Evolutionary conservation across 1,140 invertebrate genomes (phyloP), one percentile per base, ranked within the genome.

Genomic region (Dinothrombium tinctorium): DNA sequence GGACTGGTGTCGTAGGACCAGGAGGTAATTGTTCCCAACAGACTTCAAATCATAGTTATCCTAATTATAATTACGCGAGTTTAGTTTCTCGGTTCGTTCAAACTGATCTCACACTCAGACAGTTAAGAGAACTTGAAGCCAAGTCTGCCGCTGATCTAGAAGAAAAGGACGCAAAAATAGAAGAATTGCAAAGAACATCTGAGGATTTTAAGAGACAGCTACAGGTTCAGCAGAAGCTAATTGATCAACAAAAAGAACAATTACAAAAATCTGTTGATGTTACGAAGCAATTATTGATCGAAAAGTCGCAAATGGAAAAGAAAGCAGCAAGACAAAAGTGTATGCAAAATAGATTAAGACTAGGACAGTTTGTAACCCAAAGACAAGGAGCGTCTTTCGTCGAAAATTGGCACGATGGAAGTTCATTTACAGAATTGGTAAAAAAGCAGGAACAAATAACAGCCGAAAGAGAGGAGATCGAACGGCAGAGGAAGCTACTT

Each of bases 381-480:
- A 69, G 92, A 55, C 87, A 95, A 49, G 90, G 90, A 36, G 89
- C 89, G 47, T 87, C 86, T 47, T 98, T 96, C 70, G 89, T 94
- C 62, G 92, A 98, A 62, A 95, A 96, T 64, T 98, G 92, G 90
- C 90, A 89, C 53, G 90, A 98, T 64, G 92, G 92, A 44, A 89
- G 90, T 65, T 87, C 89, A 53, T 98, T 98, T 69, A 86, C 92
- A 63, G 89, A 98, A 61, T 66, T 98, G 33, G 79, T 84, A 28
- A 82, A 79, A 73, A 75, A 84, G 59, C 87, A 95, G 64, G 87
- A 95, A 65, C 81, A 90, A 62, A 87, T 95, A 46, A 74, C 81
- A 12, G 71, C 80, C 6, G 86, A 92, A 57, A 72, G 83, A 50
- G 90, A 98, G 60, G 89, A 96, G 56, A 94, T 95, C 50, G 89